These are phyloP conservation scores for Tholera decimalis DNA, from an alignment of 2,888 invertebrate species.

Conservation along the genomic window DNA sequence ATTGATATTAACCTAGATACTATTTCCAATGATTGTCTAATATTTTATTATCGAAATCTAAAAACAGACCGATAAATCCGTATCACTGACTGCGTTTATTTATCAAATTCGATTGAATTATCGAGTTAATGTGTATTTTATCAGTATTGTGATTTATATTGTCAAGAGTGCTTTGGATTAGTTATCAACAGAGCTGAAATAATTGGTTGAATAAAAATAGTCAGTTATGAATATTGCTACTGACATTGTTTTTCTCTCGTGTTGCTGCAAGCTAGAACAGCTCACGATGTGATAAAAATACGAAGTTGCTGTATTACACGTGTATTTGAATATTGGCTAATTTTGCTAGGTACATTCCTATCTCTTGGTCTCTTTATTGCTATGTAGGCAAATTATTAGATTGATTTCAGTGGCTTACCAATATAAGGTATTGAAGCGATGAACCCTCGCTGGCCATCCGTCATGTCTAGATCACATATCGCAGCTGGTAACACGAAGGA, in stretches of 20 bases:
- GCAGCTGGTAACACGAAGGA: constrained; percentile 92
- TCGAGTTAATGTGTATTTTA: constrained; percentile 20
- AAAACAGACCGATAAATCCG: constrained; percentile 1
- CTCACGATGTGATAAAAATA: not conserved
- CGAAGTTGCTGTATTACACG: no score
- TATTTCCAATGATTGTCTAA: not conserved
- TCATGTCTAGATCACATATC: constrained; percentile 92
- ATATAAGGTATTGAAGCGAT: constrained; percentile 92
- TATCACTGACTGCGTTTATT: constrained; percentile 10
- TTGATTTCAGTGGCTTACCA: constrained; percentile 80
- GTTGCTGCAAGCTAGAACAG: not conserved
- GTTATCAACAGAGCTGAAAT: not conserved
- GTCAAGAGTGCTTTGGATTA: constrained; percentile 1
- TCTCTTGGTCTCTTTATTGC: no score
- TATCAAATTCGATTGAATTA: constrained; percentile 13
- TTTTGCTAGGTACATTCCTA: no score
- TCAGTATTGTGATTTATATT: constrained; percentile 20
- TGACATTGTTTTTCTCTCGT: not conserved
- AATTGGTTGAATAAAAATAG: not conserved
- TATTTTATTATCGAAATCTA: constrained; percentile 17
- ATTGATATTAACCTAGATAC: no score
- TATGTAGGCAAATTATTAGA: not conserved
- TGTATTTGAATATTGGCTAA: no score
- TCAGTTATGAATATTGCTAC: not conserved
- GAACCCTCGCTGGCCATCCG: constrained; percentile 90